Conservation (phyloP, 2,888 invertebrate genomes). For the Melanophora roralis region DNA sequence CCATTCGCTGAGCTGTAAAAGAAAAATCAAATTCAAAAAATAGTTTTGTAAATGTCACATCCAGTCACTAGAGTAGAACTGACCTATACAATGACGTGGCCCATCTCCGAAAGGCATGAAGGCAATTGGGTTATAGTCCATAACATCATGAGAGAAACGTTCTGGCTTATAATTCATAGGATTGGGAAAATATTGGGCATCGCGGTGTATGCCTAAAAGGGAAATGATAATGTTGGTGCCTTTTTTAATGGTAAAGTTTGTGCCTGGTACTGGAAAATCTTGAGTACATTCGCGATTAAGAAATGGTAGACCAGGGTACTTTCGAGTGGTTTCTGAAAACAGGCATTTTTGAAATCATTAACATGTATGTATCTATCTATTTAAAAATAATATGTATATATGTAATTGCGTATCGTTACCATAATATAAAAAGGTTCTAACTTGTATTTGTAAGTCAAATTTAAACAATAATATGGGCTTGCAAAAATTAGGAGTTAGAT, state of each 20-base stretch:
- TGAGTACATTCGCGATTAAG: constrained; percentile 76
- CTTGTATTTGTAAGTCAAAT: too few relatives aligned
- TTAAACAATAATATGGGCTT: too few relatives aligned
- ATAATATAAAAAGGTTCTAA: too few relatives aligned
- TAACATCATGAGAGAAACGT: constrained; percentile 72
- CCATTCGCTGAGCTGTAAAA: constrained; percentile 71
- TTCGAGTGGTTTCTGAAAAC: constrained; percentile 74
- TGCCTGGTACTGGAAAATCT: constrained; percentile 72
- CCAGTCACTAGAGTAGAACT: too few relatives aligned
- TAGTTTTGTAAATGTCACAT: too few relatives aligned
- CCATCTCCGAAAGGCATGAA: constrained; percentile 77
- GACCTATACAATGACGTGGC: constrained; percentile 77
- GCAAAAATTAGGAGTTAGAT: too few relatives aligned
- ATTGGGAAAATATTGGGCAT: constrained; percentile 76
- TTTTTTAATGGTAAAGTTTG: constrained; percentile 70
- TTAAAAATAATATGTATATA: too few relatives aligned
- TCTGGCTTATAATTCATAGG: constrained; percentile 77
- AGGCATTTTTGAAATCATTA: too few relatives aligned
- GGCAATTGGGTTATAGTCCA: constrained; percentile 70
- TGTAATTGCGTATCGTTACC: too few relatives aligned
- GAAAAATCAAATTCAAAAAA: neutral
- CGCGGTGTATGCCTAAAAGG: constrained; percentile 75
- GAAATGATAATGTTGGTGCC: constrained; percentile 75
- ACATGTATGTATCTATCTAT: too few relatives aligned
- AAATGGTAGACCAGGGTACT: constrained; percentile 77